Conservation (phyloP, 2,888 invertebrate genomes). For the Auanema sp. region DNA sequence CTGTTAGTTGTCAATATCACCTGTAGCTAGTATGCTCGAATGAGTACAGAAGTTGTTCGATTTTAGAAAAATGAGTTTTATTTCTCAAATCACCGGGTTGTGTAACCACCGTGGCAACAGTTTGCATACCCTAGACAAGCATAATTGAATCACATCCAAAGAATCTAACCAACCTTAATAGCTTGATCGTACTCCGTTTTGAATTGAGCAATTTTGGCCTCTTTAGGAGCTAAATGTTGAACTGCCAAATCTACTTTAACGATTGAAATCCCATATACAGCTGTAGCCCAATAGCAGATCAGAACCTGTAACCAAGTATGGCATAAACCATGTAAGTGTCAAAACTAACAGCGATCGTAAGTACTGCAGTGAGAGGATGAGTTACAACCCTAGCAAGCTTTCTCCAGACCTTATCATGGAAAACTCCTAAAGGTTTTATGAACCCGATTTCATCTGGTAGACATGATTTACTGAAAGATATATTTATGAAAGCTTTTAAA, state of each 20-base stretch:
- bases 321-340: neutral
- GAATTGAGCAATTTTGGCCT: constrained; percentile 39
- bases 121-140: constrained; percentile 39
- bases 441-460: constrained; percentile 31
- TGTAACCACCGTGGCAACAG: constrained; percentile 38
- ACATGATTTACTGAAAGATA: constrained; percentile 22
- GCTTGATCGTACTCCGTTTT: constrained; percentile 36
- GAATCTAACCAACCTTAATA: constrained; percentile 22
- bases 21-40: constrained; percentile 27
- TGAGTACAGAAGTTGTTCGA: constrained; percentile 24
- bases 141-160: neutral
- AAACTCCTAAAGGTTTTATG: constrained; percentile 23
- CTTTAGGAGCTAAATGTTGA: constrained; percentile 42
- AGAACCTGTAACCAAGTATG: constrained; percentile 17
- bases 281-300: constrained; percentile 40
- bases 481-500: neutral
- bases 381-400: constrained; percentile 30
- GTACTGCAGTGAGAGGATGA: constrained; percentile 23
- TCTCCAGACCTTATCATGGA: constrained; percentile 32
- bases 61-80: constrained; percentile 16
- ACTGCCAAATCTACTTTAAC: constrained; percentile 47
- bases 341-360: constrained; percentile 24
- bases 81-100: constrained; percentile 40
- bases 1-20: neutral
- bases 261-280: constrained; percentile 36